phyloP scores from a whole-genome alignment of 2,797 vertebrate genomes.

The Anomalospiza imberbis region DNA sequence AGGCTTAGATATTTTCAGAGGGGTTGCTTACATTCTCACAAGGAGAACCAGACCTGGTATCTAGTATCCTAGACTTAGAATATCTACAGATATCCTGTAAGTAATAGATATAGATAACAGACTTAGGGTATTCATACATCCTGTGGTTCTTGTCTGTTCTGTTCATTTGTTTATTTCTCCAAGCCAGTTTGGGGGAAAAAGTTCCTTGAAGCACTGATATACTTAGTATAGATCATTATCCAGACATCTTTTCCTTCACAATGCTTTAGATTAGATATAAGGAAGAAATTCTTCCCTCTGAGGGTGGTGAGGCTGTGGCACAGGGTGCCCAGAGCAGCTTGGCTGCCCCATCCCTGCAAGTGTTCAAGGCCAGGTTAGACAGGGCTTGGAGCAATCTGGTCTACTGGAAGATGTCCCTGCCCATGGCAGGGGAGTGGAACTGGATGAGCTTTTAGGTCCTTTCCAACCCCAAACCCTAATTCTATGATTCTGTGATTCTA shows the following conservation, averaged over 20 bases:
- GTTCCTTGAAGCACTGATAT: neutral
- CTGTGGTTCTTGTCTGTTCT: neutral
- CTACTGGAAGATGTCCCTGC: fast-evolving
- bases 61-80: neutral
- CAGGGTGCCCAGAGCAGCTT: neutral
- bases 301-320: neutral
- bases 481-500: neutral
- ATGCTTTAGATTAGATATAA: neutral
- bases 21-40: neutral
- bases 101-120: neutral
- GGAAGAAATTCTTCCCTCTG: neutral
- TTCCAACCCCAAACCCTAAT: neutral
- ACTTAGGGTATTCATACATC: neutral
- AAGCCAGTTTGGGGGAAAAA: neutral
- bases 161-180: neutral
- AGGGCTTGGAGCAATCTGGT: neutral
- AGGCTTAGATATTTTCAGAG: neutral
- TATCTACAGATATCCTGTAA: neutral
- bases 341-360: neutral
- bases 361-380: neutral
- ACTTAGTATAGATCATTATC: neutral
- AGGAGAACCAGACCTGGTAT: neutral
- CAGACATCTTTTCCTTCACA: neutral
- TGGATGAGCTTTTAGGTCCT: neutral
- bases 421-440: neutral